phyloP scores from a whole-genome alignment of 2,888 invertebrate species.

The Aproaerema taeniolella region DNA sequence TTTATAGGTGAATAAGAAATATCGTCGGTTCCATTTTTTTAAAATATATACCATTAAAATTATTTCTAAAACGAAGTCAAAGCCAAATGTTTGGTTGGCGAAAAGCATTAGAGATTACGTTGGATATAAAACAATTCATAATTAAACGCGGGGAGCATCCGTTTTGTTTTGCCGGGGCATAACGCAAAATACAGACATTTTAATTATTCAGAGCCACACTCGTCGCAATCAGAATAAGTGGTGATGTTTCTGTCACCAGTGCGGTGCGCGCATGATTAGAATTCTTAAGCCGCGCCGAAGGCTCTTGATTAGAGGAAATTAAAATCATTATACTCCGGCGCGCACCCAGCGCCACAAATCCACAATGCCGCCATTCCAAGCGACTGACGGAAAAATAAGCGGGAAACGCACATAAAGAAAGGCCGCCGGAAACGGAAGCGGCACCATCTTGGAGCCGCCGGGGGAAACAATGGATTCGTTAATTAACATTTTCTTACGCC shows the following conservation, averaged over 20 bases:
- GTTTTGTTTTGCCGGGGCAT: conserved; percentile 60
- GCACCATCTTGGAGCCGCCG: conserved; percentile 79
- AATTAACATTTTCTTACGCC: conserved; percentile 87
- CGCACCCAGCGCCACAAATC: conserved; percentile 44
- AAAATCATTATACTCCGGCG: conserved; percentile 74
- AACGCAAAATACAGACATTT: conserved; percentile 71
- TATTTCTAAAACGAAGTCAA: too few species aligned
- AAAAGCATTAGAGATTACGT: conserved; percentile 10
- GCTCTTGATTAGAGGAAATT: conserved; percentile 78
- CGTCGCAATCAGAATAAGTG: conserved; percentile 77
- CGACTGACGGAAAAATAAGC: conserved; percentile 68
- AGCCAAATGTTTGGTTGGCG: conserved; percentile 6
- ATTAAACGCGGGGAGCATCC: conserved; percentile 48
- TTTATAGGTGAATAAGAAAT: too few species aligned
- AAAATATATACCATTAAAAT: too few species aligned
- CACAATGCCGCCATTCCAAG: conserved; percentile 60
- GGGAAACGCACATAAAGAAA: conserved; percentile 75
- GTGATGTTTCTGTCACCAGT: conserved; percentile 74
- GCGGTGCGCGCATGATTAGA: conserved; percentile 64
- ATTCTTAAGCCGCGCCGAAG: conserved; percentile 75
- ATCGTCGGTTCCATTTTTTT: too few species aligned
- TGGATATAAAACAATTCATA: conserved; percentile 40
- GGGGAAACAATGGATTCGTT: conserved; percentile 85
- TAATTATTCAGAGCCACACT: conserved; percentile 77
- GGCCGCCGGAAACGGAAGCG: conserved; percentile 75